A percentile compares a stretch with the other conserved stretches of the same genome.
Conservation (phyloP, 64 coral and sea anemone species). For the Pocillopora damicornis region DNA sequence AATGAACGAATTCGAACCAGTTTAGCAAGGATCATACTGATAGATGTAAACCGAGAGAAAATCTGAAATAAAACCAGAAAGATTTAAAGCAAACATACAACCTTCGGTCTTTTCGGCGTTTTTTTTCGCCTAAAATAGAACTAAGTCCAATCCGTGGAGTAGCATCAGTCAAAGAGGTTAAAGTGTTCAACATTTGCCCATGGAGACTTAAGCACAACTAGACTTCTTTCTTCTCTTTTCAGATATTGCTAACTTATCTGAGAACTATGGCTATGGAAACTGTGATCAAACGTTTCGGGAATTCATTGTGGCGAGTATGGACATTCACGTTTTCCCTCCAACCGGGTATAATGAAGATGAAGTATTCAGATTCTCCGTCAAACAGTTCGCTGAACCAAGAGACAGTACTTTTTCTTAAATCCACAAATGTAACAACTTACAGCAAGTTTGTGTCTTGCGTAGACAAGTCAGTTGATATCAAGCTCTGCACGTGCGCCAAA, state of each 20-base stretch:
- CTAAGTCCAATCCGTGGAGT: too few species aligned
- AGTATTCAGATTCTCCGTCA: constrained; percentile 53
- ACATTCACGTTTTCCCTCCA: constrained; percentile 39
- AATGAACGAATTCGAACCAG: too few species aligned
- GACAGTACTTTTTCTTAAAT: neutral
- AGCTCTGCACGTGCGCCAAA: constrained; percentile 25
- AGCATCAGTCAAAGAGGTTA: too few species aligned
- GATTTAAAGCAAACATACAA: too few species aligned
- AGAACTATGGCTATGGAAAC: constrained; percentile 25
- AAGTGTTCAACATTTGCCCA: too few species aligned
- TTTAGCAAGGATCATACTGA: too few species aligned
- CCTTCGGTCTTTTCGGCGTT: too few species aligned
- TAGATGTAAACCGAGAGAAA: too few species aligned
- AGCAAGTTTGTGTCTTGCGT: constrained; percentile 37
- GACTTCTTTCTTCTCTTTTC: neutral
- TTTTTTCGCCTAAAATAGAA: too few species aligned
- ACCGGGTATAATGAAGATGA: neutral
- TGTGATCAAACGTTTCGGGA: constrained; percentile 27
- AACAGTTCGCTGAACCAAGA: neutral
- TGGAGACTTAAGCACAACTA: neutral
- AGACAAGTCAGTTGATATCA: constrained; percentile 34
- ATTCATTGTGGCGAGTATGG: constrained; percentile 21
- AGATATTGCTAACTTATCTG: neutral
- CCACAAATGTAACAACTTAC: neutral
- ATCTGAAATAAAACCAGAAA: too few species aligned